phyloP scores from a whole-genome alignment of 2,113 vertebrate species.

The Psittacula cyanocephala region DNA sequence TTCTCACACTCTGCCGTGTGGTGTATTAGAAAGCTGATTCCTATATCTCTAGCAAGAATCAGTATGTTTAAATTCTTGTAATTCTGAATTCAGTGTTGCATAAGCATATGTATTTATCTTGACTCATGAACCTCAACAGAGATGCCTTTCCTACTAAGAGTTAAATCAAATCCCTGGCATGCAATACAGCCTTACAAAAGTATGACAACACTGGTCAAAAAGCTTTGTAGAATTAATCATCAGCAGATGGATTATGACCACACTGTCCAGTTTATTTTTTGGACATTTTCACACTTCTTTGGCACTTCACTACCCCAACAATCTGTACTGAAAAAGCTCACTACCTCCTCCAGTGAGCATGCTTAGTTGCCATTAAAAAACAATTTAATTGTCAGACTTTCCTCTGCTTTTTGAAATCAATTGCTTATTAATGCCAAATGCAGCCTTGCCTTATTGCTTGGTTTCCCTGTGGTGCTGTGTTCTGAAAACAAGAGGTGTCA shows the following conservation, averaged over 20 bases:
- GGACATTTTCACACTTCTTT: not conserved
- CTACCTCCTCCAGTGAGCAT: not conserved
- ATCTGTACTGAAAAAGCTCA: not conserved
- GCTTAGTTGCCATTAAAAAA: conserved; percentile 4
- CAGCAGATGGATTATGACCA: not conserved
- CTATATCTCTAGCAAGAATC: not conserved
- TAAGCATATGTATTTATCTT: not conserved
- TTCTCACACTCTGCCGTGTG: not conserved
- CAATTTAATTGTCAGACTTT: conserved; percentile 26
- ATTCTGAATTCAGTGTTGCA: not conserved
- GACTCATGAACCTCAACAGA: not conserved
- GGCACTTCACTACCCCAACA: not conserved
- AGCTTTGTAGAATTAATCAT: not conserved
- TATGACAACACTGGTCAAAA: not conserved
- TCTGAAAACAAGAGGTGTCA: conserved; percentile 51
- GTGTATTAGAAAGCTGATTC: not conserved
- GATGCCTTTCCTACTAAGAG: not conserved
- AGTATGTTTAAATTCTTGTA: not conserved
- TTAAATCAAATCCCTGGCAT: not conserved
- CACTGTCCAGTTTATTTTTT: not conserved
- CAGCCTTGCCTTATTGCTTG: not conserved
- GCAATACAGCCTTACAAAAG: not conserved
- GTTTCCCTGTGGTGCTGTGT: conserved; percentile 37
- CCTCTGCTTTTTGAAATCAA: conserved; percentile 33
- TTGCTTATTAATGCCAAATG: conserved; percentile 51